These are phyloP conservation scores for Psilopogon haemacephalus DNA, from an alignment of 2,113 vertebrate species.

Conservation along the genomic window DNA sequence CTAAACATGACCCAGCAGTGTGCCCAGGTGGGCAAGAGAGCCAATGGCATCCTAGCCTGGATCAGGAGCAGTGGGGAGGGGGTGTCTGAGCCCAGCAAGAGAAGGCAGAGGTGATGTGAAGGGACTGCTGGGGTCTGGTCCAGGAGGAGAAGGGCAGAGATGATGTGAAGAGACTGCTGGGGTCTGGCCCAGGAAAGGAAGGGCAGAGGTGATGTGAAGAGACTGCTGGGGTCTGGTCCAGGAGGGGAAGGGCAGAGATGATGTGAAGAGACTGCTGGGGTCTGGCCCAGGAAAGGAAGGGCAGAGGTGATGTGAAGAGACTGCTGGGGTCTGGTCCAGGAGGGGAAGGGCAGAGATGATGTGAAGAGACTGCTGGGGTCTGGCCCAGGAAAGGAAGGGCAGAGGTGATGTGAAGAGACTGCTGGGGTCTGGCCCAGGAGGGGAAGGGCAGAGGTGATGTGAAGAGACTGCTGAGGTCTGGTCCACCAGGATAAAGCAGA, in stretches of 20 bases:
- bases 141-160: background rate
- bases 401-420: no score
- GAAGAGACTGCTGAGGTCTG: background rate
- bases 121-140: background rate
- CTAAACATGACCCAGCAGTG: no score
- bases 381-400: background rate
- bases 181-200: background rate
- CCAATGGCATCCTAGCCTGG: no score
- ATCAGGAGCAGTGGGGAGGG: no score
- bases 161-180: fast-evolving
- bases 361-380: background rate
- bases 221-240: background rate
- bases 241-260: background rate
- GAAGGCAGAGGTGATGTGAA: background rate
- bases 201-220: no score
- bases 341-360: background rate
- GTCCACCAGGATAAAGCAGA: no score
- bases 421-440: background rate
- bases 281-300: background rate
- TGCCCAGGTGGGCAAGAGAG: no score
- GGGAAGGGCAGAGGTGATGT: background rate
- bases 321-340: background rate
- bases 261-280: background rate
- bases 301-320: no score
- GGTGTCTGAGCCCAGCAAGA: background rate